Evolutionary conservation across 2,888 invertebrate species (phyloP).

Genomic region (Ophion slaviceki): DNA sequence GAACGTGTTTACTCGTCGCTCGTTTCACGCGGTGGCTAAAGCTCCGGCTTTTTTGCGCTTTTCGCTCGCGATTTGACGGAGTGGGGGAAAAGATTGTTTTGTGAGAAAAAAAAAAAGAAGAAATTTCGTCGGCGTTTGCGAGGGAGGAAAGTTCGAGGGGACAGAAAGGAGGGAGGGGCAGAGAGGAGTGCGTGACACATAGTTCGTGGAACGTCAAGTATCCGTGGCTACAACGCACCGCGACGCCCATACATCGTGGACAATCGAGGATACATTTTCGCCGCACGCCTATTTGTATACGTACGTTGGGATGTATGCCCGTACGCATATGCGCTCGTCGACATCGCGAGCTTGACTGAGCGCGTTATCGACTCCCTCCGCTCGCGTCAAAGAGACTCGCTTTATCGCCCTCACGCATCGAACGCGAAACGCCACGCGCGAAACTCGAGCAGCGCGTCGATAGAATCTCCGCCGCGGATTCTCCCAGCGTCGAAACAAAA

Average conservation of each 20-base stretch:
- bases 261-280: slow-evolving; percentile 18
- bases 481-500: background rate
- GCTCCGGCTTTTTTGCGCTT: background rate
- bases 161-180: slow-evolving; percentile 15
- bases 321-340: slow-evolving; percentile 47
- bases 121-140: background rate
- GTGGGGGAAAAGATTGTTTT: background rate
- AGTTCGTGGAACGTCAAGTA: slow-evolving; percentile 62
- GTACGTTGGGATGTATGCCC: background rate
- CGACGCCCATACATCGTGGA: slow-evolving; percentile 22
- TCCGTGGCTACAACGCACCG: slow-evolving; percentile 16
- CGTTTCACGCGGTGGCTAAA: background rate
- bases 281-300: background rate
- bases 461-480: slow-evolving; percentile 15
- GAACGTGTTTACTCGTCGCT: background rate
- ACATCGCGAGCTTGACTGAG: slow-evolving; percentile 49
- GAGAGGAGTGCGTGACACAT: slow-evolving; percentile 59
- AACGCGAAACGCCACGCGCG: slow-evolving; percentile 34
- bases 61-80: background rate
- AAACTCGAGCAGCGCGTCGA: slow-evolving; percentile 20
- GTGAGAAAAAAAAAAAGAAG: too few relatives aligned
- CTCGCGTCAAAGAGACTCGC: slow-evolving; percentile 52
- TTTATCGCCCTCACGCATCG: slow-evolving; percentile 60
- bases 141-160: background rate
- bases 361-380: slow-evolving; percentile 58